Base-by-base conservation (phyloP, 2,888 invertebrate species). In the Ophion obscuratus region DNA sequence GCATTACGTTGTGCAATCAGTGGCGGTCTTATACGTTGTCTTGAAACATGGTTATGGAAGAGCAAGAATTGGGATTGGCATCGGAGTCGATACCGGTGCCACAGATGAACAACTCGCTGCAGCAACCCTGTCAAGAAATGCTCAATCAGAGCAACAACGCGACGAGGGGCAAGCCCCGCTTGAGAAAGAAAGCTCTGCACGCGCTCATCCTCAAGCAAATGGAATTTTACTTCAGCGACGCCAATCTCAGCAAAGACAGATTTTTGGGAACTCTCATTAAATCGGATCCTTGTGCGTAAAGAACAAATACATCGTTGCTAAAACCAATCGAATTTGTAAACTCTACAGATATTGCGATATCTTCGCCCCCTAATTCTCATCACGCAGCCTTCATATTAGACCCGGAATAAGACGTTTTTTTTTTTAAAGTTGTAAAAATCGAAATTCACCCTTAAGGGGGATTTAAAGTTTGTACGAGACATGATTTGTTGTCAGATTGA, bases 181-280 rank as follows among this genome's bases (percentile, higher is more conserved):
- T 96, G 87, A 95, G 98, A 10, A 97, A 97, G 92, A 97, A 97
- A 90, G 96, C 96, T 87, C 93, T 97, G 0, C 96, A 97, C 89
- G 96, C 96, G 88, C 95, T 95, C 11, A 97, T 98, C 87, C 95
- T 96, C 31, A 96, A 96, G 88, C 97, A 98, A 96, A 98, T 99
- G 97, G 99, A 99, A 94, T 99, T 99, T 94, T 99, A 99, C 93
- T 98, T 99, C 92, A 97, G 98, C 89, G 98, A 99, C 94, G 97
- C 98, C 0, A 99, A 99, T 94, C 95, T 99, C 67, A 95, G 96
- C n/a, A 98, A 98, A 94, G 98, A 99, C 93, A 95, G 98, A 79
- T 98, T 97, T 93, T 94, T 99, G 83, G 96, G 96, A 27, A 96
- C 97, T 85, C 94, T 97, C 24, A 95, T 98, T 0, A 95, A 96